Evolutionary conservation across 2,797 vertebrate genomes (phyloP).

Genomic region (Lepilemur ruficaudatus): DNA sequence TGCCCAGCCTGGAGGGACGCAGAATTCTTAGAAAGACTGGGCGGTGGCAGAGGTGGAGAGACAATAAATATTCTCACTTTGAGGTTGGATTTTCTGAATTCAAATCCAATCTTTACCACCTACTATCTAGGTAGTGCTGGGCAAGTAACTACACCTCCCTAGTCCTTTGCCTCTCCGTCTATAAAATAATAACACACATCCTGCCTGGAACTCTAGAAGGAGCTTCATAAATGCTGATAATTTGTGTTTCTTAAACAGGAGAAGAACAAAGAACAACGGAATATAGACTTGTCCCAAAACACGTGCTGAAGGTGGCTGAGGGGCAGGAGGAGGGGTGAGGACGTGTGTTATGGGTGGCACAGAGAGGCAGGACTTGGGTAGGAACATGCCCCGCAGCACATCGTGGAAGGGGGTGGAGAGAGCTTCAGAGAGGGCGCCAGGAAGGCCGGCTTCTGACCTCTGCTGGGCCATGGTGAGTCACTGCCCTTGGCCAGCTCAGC

Average conservation of each 20-base stretch:
- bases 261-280: not conserved
- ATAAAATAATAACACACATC: not conserved
- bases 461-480: not conserved
- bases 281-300: not conserved
- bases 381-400: too few species aligned
- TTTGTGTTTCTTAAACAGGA: not conserved
- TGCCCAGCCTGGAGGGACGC: not conserved
- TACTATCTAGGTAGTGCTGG: not conserved
- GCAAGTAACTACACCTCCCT: not conserved
- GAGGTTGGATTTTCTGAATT: not conserved
- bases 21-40: not conserved
- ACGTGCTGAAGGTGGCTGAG: not conserved
- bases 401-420: not conserved
- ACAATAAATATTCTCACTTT: not conserved
- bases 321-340: not conserved
- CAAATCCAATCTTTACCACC: not conserved
- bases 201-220: not conserved
- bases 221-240: not conserved
- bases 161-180: not conserved
- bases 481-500: not conserved
- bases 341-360: accelerated
- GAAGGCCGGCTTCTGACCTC: not conserved
- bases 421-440: not conserved
- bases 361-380: not conserved
- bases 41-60: not conserved